Evolutionary conservation across 2,888 invertebrate genomes (phyloP).

Genomic region (Adineta ricciae): DNA sequence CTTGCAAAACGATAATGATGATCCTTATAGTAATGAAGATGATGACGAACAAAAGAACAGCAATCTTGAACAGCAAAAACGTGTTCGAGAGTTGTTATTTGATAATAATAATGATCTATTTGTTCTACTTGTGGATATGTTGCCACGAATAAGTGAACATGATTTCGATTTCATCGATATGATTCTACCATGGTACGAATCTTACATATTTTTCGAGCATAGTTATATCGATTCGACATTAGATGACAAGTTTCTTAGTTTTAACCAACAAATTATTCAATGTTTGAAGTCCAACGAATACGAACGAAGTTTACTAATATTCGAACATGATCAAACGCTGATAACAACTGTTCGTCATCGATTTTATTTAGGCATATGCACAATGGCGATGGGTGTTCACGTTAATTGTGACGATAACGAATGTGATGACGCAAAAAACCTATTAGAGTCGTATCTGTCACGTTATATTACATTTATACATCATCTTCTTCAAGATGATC

Average conservation of each 20-base stretch:
- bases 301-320: not conserved
- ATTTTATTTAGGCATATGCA: conserved; percentile 8
- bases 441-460: not conserved
- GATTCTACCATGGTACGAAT: not conserved
- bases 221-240: not conserved
- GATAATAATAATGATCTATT: not conserved
- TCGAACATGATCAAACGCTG: not conserved
- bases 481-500: not conserved
- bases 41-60: not conserved
- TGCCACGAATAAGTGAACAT: not conserved
- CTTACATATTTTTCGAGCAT: not conserved
- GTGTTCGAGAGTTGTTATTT: not conserved
- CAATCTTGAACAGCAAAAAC: not conserved
- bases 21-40: not conserved
- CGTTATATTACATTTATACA: not conserved
- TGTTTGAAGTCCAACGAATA: not conserved
- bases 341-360: not conserved
- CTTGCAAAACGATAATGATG: not conserved
- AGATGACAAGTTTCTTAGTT: not conserved
- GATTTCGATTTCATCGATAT: not conserved
- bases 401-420: not conserved
- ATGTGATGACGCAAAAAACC: not conserved
- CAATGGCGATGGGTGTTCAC: not conserved
- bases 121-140: not conserved
- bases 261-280: not conserved